Evolutionary conservation across 37 sponge, comb jelly and placozoan genomes (phyloP).

Genomic region (Halichondria panicea): DNA sequence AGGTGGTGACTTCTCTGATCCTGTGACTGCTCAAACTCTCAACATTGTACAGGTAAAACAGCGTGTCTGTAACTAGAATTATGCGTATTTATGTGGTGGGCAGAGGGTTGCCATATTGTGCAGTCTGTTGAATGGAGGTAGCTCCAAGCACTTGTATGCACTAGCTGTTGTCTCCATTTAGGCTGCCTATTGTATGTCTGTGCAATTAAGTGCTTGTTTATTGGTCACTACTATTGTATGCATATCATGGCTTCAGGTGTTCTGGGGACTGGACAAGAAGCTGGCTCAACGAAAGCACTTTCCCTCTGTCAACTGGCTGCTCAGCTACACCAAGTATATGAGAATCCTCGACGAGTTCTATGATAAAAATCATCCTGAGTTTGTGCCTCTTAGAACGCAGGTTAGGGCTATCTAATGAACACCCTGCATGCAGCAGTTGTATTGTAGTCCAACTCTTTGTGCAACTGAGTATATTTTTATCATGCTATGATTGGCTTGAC

Average conservation of each 20-base stretch:
- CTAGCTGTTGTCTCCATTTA: no score
- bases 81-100: background rate
- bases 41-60: conserved; percentile 84
- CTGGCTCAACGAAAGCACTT: conserved; percentile 98
- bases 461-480: no score
- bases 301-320: conserved; percentile 96
- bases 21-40: conserved; percentile 97
- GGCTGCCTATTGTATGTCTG: background rate
- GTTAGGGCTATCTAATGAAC: conserved; percentile 32
- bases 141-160: background rate
- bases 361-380: conserved; percentile 93
- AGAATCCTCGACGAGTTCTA: conserved; percentile 94
- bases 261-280: conserved; percentile 99
- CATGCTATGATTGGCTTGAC: no score
- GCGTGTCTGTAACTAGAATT: background rate
- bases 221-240: background rate
- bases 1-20: conserved; percentile 99
- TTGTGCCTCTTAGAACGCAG: conserved; percentile 87
- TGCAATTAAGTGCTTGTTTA: background rate
- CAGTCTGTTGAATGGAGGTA: background rate
- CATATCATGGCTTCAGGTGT: conserved; percentile 65
- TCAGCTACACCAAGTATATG: conserved; percentile 95
- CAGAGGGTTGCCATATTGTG: background rate
- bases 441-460: background rate
- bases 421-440: background rate